Conservation (phyloP, 1,140 invertebrate genomes). For the Drosophila littoralis region DNA sequence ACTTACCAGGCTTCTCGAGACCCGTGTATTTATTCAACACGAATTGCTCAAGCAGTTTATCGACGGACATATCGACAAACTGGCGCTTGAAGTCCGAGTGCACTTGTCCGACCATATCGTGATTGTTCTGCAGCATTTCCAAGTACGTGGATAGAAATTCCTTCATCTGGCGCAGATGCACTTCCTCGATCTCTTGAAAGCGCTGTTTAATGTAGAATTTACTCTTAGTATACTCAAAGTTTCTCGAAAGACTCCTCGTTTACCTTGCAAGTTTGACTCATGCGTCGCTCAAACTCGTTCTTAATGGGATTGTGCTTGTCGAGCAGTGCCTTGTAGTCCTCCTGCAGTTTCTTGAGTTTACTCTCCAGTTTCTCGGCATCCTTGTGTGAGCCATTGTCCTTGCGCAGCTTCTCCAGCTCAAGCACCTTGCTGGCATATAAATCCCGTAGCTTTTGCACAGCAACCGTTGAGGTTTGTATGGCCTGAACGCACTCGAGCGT, state of each 20-base stretch:
- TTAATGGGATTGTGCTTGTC: constrained; percentile 95
- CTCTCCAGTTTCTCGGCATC: constrained; percentile 96
- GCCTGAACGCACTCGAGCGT: constrained; percentile 94
- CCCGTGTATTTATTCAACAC: constrained; percentile 95
- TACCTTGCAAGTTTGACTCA: constrained; percentile 94
- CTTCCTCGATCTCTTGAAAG: constrained; percentile 97
- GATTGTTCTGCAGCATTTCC: constrained; percentile 94
- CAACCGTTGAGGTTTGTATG: constrained; percentile 94
- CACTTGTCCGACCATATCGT: constrained; percentile 93
- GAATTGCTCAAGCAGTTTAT: constrained; percentile 95
- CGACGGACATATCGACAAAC: constrained; percentile 95
- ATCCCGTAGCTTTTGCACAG: constrained; percentile 95
- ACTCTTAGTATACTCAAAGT: not conserved
- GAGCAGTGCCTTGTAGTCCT: constrained; percentile 94
- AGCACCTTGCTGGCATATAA: constrained; percentile 92
- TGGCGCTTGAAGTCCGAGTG: constrained; percentile 95
- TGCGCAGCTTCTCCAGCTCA: constrained; percentile 94
- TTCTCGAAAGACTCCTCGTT: not conserved
- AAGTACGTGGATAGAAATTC: constrained; percentile 96
- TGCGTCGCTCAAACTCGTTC: constrained; percentile 97
- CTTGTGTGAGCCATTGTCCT: constrained; percentile 95
- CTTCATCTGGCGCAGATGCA: constrained; percentile 97
- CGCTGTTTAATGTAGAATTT: constrained; percentile 85
- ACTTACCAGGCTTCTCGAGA: constrained; percentile 93
- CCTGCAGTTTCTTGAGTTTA: constrained; percentile 96